These are phyloP conservation scores for Chionoecetes opilio DNA, from an alignment of 1,140 invertebrate species.

Conservation along the genomic window DNA sequence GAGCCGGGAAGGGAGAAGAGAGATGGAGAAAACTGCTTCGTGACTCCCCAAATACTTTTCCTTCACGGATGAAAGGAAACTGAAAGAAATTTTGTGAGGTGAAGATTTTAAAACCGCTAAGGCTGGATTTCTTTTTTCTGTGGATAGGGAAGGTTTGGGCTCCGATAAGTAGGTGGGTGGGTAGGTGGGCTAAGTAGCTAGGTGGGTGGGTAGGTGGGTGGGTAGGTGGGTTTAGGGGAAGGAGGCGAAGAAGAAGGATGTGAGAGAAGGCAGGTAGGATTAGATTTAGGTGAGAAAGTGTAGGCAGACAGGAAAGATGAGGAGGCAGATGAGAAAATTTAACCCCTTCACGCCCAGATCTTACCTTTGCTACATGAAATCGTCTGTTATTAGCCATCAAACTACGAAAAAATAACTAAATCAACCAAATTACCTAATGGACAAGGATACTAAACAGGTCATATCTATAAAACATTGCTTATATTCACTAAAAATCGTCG, in stretches of 20 bases:
- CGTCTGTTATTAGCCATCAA: no score
- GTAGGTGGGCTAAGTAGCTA: not conserved
- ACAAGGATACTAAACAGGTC: no score
- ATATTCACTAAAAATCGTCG: no score
- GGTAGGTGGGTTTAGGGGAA: not conserved
- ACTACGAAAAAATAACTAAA: no score
- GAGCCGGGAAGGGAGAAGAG: not conserved
- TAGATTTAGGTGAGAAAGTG: not conserved
- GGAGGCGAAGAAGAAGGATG: not conserved
- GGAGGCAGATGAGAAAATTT: not conserved
- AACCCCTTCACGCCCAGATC: no score
- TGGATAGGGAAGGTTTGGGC: not conserved
- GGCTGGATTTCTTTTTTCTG: not conserved
- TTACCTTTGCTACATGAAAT: no score
- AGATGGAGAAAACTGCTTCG: slow-evolving; percentile 27
- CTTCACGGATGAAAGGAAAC: slow-evolving; percentile 28
- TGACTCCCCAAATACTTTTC: slow-evolving; percentile 18
- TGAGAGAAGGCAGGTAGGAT: not conserved
- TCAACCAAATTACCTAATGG: no score
- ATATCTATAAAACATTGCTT: no score
- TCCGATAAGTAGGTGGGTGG: not conserved
- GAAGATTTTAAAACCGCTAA: slow-evolving; percentile 8
- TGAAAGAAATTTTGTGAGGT: slow-evolving; percentile 19
- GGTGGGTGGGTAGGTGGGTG: not conserved
- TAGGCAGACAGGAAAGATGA: not conserved